Conservation (phyloP, 2,797 vertebrate species). For the Epinephelus awoara region DNA sequence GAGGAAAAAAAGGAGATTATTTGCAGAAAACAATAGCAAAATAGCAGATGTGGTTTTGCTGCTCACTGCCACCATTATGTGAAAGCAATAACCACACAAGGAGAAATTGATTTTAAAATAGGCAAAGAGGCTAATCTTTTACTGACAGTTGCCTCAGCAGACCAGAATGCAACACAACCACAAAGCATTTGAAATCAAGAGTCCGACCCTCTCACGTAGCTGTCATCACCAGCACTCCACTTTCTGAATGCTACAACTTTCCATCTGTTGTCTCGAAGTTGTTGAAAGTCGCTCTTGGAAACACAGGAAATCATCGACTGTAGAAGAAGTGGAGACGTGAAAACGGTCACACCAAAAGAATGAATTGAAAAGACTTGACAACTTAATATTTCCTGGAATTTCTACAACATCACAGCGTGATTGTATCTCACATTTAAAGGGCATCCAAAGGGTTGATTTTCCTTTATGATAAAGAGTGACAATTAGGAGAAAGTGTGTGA, state of each 20-base stretch:
- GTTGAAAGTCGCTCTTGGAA: constrained; percentile 35
- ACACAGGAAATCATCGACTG: constrained; percentile 19
- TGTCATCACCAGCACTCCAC: constrained; percentile 28
- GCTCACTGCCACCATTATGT: constrained; percentile 22
- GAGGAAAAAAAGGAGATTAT: constrained; percentile 4
- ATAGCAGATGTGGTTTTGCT: constrained; percentile 53
- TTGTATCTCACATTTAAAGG: background rate
- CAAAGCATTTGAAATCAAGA: constrained; percentile 39
- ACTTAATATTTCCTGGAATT: constrained; percentile 21
- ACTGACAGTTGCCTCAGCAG: constrained; percentile 49
- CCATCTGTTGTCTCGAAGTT: constrained; percentile 29
- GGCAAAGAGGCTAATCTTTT: constrained; percentile 29
- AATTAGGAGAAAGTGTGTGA: background rate
- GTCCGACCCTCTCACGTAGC: constrained; percentile 17
- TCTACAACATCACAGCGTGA: background rate
- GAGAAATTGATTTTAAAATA: constrained; percentile 37
- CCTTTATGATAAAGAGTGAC: background rate
- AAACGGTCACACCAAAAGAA: constrained; percentile 7
- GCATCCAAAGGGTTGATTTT: constrained; percentile 13
- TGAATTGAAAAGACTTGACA: background rate
- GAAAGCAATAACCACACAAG: constrained; percentile 37
- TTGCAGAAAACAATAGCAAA: constrained; percentile 38
- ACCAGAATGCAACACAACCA: constrained; percentile 49
- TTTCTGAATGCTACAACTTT: constrained; percentile 25
- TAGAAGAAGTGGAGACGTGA: constrained; percentile 19